Evolutionary conservation across 2,797 vertebrate genomes (phyloP), one percentile per base, ranked within the genome.

Genomic region (Diplodus sargus): DNA sequence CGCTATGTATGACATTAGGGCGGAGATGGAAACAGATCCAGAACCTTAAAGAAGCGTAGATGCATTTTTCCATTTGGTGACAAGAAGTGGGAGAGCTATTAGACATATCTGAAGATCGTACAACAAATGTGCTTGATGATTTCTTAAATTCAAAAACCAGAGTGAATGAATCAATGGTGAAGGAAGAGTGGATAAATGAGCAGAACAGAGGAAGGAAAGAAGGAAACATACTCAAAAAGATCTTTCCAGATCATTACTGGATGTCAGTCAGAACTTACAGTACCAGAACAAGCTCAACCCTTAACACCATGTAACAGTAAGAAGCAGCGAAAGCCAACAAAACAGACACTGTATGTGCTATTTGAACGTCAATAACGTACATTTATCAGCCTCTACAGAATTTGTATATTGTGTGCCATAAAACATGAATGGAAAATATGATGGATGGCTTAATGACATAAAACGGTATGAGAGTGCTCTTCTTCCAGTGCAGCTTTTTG

Each of bases 101-200:
- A 68, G 28, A 76, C 45, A n/a, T 18, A 69, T 25, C 76, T 59
- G 30, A 18, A 79, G 72, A 72, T 39, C 10, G 64, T 64, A 78
- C 63, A 83, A 66, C 71, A 22, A 74, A 73, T 78, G n/a, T 15
- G 25, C 28, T 78, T 8, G 25, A 25, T 23, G 42, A 51, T 42
- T 53, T 22, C 42, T 42, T 5, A n/a, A 2, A 30, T 30, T 51
- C 8, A 34, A 34, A 73, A 48, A 59, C 5, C 16, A 25, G 23
- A 65, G 34, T 18, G 20, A 43, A 74, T 28, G 12, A 70, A 74
- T 49, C 42, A 47, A 49, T 60, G 45, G 15, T 23, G 25, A n/a
- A 62, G 52, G 25, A 25, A 65, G 42, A 83, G 64, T 30, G 23
- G 23, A 15, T 18, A 23, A 39, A 63, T 51, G 64, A 81, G 60